Percentiles rank a stretch among this genome's conserved stretches.
phyloP scores from a whole-genome alignment of 2,797 vertebrate species.

The Varecia variegata region DNA sequence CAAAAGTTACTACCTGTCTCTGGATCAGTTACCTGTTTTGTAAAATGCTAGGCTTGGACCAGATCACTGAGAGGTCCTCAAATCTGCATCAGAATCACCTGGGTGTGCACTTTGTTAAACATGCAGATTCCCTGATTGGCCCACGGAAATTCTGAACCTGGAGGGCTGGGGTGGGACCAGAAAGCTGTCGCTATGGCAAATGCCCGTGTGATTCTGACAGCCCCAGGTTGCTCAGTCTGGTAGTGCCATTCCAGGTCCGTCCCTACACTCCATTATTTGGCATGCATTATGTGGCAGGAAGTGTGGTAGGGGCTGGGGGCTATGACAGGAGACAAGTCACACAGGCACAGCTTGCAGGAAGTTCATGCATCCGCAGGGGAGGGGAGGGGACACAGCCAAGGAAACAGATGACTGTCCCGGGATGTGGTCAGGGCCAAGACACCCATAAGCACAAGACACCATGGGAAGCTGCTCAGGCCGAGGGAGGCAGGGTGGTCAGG shows the following conservation, averaged over 20 bases:
- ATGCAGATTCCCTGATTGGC: neutral
- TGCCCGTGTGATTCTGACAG: neutral
- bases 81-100: neutral
- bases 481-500: neutral
- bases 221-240: neutral
- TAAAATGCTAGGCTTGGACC: neutral
- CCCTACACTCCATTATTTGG: neutral
- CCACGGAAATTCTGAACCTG: neutral
- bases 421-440: neutral
- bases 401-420: neutral
- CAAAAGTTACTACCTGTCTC: neutral
- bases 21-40: neutral
- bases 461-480: neutral
- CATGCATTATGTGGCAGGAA: neutral
- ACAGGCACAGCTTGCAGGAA: neutral
- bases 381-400: neutral
- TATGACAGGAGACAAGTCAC: neutral
- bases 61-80: neutral
- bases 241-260: neutral
- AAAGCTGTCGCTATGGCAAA: neutral
- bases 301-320: no score
- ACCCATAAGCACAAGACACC: neutral
- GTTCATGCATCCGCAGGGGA: neutral
- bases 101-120: neutral
- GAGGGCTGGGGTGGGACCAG: neutral